Evolutionary conservation across 2,113 vertebrate species (phyloP).

Genomic region (Rhodinocichla rosea): DNA sequence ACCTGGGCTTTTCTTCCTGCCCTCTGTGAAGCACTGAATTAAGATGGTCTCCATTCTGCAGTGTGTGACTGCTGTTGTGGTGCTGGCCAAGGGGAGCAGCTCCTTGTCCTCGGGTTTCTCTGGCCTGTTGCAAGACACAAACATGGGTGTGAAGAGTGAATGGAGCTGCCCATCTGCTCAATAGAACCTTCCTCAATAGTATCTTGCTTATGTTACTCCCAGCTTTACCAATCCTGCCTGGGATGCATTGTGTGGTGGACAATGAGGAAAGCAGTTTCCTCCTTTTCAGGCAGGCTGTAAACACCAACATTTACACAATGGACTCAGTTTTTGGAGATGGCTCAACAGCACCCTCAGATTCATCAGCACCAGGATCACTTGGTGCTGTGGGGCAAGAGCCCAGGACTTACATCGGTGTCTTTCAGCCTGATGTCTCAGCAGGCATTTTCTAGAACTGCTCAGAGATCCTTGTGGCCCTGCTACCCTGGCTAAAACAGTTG

Average conservation of each 20-base stretch:
- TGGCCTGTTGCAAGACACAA: not conserved
- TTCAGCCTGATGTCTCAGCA: not conserved
- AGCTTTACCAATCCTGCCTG: not conserved
- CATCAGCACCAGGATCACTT: not conserved
- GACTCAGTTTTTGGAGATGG: not conserved
- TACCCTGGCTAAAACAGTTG: not conserved
- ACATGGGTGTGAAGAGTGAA: rapidly evolving
- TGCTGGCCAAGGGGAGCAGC: not conserved
- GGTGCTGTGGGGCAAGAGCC: not conserved
- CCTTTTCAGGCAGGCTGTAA: not conserved
- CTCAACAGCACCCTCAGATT: not conserved
- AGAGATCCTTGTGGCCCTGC: not conserved
- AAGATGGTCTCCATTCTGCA: not conserved
- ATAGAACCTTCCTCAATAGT: not conserved
- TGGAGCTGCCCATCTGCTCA: not conserved
- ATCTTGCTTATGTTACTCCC: not conserved
- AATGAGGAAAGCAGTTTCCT: not conserved
- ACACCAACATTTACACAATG: not conserved
- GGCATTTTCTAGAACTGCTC: not conserved
- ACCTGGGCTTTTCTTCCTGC: not conserved
- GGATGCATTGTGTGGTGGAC: not conserved
- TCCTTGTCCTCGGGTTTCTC: not conserved
- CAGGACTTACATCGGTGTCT: rapidly evolving
- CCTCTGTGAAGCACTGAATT: rapidly evolving
- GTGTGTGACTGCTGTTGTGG: not conserved